phyloP scores from a whole-genome alignment of 2,113 vertebrate genomes.

The Platysteira castanea region DNA sequence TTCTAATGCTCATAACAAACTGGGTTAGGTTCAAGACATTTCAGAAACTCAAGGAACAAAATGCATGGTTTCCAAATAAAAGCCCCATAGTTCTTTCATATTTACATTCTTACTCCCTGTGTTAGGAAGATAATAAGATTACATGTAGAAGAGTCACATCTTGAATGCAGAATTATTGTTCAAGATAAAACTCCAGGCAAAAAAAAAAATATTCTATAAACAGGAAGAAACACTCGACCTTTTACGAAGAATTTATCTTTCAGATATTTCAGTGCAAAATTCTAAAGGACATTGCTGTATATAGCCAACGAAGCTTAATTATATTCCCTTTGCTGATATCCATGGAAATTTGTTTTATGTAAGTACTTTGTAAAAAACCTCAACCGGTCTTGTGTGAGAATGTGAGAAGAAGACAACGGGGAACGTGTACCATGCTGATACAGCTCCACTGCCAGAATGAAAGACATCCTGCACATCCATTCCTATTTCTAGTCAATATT shows the following conservation, averaged over 20 bases:
- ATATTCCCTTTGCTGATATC: background rate
- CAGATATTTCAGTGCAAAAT: background rate
- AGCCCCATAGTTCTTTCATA: background rate
- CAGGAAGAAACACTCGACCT: background rate
- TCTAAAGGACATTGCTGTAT: background rate
- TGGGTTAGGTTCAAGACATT: background rate
- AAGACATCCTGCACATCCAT: background rate
- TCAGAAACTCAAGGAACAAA: background rate
- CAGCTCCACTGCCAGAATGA: background rate
- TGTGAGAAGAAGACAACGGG: background rate
- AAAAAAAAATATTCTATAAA: background rate
- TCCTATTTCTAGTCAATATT: background rate
- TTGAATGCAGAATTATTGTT: background rate
- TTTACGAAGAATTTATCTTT: background rate
- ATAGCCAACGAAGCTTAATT: background rate
- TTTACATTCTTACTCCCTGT: background rate
- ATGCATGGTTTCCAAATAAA: background rate
- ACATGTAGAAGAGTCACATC: background rate
- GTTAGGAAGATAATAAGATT: background rate
- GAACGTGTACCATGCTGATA: background rate
- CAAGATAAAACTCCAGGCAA: background rate
- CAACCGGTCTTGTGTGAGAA: background rate
- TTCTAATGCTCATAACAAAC: background rate
- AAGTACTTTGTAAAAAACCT: background rate
- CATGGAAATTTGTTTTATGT: background rate